Percentiles rank a stretch among this genome's conserved stretches.
Evolutionary conservation across 2,888 invertebrate species (phyloP).

Genomic region (Apamea epomidion): DNA sequence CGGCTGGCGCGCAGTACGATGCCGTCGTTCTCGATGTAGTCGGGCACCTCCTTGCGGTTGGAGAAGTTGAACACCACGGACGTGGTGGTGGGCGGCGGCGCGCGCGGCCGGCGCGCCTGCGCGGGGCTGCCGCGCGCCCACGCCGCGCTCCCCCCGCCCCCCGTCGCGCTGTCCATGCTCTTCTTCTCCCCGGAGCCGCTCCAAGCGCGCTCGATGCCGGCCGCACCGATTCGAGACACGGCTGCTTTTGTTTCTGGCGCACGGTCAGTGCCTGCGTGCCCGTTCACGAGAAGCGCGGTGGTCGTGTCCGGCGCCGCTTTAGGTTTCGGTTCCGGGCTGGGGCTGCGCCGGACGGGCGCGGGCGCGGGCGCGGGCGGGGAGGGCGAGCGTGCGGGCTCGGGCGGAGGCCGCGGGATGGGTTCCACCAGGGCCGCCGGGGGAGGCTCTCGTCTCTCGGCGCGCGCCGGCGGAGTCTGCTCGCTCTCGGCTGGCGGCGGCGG

Average conservation of each 20-base stretch:
- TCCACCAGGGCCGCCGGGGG: conserved; percentile 85
- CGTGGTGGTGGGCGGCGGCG: conserved; percentile 88
- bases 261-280: conserved; percentile 66
- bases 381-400: conserved; percentile 72
- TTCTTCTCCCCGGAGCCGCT: conserved; percentile 75
- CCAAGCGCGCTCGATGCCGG: conserved; percentile 83
- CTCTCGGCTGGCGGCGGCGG: conserved; percentile 80
- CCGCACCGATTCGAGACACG: conserved; percentile 76
- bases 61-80: conserved; percentile 97
- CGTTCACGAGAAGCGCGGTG: conserved; percentile 70
- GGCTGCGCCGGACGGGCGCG: conserved; percentile 44
- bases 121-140: conserved; percentile 63
- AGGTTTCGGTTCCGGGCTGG: conserved; percentile 58
- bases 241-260: conserved; percentile 57
- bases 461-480: conserved; percentile 76
- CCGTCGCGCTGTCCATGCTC: conserved; percentile 64
- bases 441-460: conserved; percentile 85
- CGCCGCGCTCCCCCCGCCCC: conserved; percentile 64
- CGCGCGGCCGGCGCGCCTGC: conserved; percentile 68
- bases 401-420: conserved; percentile 78
- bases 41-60: conserved; percentile 95
- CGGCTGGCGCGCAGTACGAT: conserved; percentile 92
- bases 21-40: conserved; percentile 97
- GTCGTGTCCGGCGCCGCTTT: conserved; percentile 35
- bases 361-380: conserved; percentile 65